Percentiles rank a stretch among this genome's conserved stretches.
phyloP scores from a whole-genome alignment of 2,113 vertebrate species.

The Struthio camelus region DNA sequence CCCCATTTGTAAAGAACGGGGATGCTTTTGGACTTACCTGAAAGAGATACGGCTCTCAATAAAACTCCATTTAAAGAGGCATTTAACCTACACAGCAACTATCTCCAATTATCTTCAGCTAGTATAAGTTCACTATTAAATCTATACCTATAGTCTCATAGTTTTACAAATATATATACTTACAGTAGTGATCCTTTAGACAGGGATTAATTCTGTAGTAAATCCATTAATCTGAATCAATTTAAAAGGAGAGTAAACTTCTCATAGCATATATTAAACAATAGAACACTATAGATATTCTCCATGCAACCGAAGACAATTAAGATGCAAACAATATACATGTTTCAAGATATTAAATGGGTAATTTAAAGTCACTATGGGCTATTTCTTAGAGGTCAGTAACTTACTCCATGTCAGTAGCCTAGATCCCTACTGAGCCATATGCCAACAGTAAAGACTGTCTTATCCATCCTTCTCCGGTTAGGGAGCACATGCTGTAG shows the following conservation, averaged over 20 bases:
- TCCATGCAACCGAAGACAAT: not conserved
- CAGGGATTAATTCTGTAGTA: not conserved
- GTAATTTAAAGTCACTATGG: not conserved
- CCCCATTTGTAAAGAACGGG: not conserved
- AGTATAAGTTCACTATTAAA: not conserved
- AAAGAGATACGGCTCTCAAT: not conserved
- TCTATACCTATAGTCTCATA: not conserved
- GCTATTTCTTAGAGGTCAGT: not conserved
- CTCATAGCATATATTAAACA: not conserved
- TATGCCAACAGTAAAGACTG: not conserved
- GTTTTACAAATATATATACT: not conserved
- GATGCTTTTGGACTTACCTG: not conserved
- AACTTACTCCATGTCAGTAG: not conserved
- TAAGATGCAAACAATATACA: too few species aligned
- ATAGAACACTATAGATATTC: not conserved
- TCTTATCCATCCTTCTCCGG: not conserved
- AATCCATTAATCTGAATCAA: not conserved
- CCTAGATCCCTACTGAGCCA: not conserved
- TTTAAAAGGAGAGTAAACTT: not conserved
- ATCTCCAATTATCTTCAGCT: not conserved
- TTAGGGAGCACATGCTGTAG: not conserved
- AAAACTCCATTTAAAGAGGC: not conserved
- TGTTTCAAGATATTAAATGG: not conserved
- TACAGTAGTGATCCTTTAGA: not conserved
- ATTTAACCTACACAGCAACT: not conserved